Conservation (phyloP, 2,888 invertebrate genomes). For the Patella pellucida region DNA sequence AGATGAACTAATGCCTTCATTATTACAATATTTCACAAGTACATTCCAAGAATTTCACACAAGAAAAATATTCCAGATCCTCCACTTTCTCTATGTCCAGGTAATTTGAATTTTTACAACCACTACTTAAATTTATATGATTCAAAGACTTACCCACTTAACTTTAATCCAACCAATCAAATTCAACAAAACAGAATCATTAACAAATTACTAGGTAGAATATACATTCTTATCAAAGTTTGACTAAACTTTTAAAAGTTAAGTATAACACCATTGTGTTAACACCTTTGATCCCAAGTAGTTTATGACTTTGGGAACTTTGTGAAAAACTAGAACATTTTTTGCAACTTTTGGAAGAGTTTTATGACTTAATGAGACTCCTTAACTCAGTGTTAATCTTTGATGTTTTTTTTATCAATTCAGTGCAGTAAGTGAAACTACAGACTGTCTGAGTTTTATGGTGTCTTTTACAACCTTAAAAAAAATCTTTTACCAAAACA, state of each 20-base stretch:
- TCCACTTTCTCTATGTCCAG: no score
- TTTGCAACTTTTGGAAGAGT: background rate
- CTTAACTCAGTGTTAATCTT: background rate
- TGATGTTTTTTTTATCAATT: background rate
- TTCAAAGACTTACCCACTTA: background rate
- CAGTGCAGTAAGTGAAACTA: no score
- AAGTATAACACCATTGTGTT: background rate
- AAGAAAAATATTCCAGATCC: no score
- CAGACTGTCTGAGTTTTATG: no score
- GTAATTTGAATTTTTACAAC: no score
- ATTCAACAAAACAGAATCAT: background rate
- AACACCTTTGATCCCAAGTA: background rate
- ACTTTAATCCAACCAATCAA: background rate
- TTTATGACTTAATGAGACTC: slow-evolving; percentile 1
- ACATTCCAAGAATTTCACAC: no score
- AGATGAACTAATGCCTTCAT: no score
- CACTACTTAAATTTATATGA: background rate
- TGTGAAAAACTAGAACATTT: background rate
- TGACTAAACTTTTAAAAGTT: background rate
- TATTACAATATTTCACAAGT: no score
- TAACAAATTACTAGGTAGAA: background rate
- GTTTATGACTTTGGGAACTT: background rate
- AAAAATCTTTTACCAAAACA: no score
- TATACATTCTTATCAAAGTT: background rate
- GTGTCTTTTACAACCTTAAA: no score